These are phyloP conservation scores for Plectrocnemia conspersa DNA, from an alignment of 1,140 invertebrate species.

Conservation along the genomic window DNA sequence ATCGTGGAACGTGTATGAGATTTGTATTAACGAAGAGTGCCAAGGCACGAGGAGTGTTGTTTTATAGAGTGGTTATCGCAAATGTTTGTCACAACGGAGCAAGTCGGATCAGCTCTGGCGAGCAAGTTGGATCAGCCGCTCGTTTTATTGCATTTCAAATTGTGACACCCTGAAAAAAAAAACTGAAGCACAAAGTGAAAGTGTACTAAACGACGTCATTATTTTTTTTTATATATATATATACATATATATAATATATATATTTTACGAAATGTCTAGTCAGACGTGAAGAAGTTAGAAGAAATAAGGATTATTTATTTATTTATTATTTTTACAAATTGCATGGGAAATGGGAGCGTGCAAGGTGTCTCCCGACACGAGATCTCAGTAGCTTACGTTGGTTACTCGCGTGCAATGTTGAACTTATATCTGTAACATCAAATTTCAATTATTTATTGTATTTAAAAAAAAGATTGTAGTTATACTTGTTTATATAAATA, in stretches of 20 bases:
- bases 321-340: too few relatives aligned
- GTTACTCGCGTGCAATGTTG: slow-evolving; percentile 15
- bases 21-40: slow-evolving; percentile 1
- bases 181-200: slow-evolving; percentile 23
- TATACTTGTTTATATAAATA: slow-evolving; percentile 29
- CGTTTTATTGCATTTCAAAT: slow-evolving; percentile 18
- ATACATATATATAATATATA: too few relatives aligned
- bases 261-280: slow-evolving; percentile 27
- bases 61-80: slow-evolving; percentile 16
- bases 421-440: slow-evolving; percentile 15
- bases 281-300: slow-evolving; percentile 17
- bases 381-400: slow-evolving; percentile 22
- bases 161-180: slow-evolving; percentile 11
- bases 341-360: too few relatives aligned
- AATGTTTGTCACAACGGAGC: background rate
- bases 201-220: slow-evolving; percentile 16
- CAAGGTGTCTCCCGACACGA: slow-evolving; percentile 15
- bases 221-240: slow-evolving; percentile 23
- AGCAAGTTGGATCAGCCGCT: slow-evolving; percentile 19
- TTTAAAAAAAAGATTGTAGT: slow-evolving; percentile 30
- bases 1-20: slow-evolving; percentile 4
- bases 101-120: background rate
- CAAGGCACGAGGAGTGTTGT: slow-evolving; percentile 10
- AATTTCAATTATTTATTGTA: slow-evolving; percentile 28
- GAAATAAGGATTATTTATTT: slow-evolving; percentile 26